Conservation (phyloP, 2,113 vertebrate genomes). For the Phrynocephalus versicolor region DNA sequence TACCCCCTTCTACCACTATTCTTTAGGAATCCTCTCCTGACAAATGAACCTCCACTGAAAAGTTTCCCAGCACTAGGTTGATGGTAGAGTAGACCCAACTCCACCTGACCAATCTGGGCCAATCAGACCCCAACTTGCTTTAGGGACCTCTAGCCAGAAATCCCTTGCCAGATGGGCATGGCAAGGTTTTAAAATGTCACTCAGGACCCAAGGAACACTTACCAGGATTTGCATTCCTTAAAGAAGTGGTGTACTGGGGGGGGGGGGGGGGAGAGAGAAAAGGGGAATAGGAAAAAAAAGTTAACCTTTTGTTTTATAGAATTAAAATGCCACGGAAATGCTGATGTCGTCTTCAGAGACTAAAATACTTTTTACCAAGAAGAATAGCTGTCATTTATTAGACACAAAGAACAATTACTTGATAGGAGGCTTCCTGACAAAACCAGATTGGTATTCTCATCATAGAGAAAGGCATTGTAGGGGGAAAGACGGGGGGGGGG, state of each 20-base stretch:
- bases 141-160: slow-evolving; percentile 64
- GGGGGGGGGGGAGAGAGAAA: not conserved
- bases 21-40: no score
- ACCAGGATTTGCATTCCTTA: slow-evolving; percentile 80
- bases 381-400: slow-evolving; percentile 84
- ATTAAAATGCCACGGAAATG: slow-evolving; percentile 84
- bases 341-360: slow-evolving; percentile 81
- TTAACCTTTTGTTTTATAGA: slow-evolving; percentile 88
- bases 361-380: slow-evolving; percentile 79
- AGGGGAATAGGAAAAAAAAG: slow-evolving; percentile 65
- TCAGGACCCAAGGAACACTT: slow-evolving; percentile 70
- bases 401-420: slow-evolving; percentile 83
- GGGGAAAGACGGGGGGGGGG: slow-evolving; percentile 47
- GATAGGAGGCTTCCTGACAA: slow-evolving; percentile 82
- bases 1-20: no score
- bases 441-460: slow-evolving; percentile 84
- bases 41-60: not conserved
- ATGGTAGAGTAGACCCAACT: no score
- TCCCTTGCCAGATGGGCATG: slow-evolving; percentile 51
- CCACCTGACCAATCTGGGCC: slow-evolving; percentile 40
- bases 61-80: not conserved
- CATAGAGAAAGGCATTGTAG: slow-evolving; percentile 80
- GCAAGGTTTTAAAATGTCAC: slow-evolving; percentile 78
- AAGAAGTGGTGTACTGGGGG: slow-evolving; percentile 64
- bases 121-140: slow-evolving; percentile 23